These are phyloP conservation scores for Turritopsis rubra DNA, from an alignment of 30 jellyfish, hydroid and myxozoan species.

Conservation along the genomic window DNA sequence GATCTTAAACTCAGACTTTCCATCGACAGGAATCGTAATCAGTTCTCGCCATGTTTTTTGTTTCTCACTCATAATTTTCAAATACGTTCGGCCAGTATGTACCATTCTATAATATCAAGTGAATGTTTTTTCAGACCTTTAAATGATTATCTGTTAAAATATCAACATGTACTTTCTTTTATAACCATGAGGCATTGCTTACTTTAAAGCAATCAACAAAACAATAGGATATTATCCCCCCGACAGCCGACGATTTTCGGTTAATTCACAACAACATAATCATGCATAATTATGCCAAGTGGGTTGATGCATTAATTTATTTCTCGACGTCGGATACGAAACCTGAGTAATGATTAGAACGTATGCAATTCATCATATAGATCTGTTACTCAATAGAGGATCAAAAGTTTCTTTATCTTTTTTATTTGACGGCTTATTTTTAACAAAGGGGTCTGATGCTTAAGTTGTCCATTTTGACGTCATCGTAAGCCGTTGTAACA, in stretches of 20 bases:
- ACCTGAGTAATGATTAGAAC: not conserved
- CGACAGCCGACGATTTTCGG: not conserved
- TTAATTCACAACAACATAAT: not conserved
- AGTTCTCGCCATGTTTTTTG: not conserved
- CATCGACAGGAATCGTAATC: not conserved
- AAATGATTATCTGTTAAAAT: not conserved
- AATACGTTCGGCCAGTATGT: not conserved
- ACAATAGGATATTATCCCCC: not conserved
- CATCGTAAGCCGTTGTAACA: not conserved
- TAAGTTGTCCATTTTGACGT: not conserved
- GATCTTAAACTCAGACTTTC: not conserved
- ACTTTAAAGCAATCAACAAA: not conserved
- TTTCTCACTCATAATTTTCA: not conserved
- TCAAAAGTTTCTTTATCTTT: not conserved
- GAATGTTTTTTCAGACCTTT: not conserved
- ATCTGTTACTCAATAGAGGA: not conserved
- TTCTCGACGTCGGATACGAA: not conserved
- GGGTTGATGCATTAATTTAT: not conserved
- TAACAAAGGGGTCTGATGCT: not conserved
- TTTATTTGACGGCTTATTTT: no score
- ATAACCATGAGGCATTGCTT: not conserved
- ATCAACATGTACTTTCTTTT: not conserved
- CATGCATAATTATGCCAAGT: not conserved
- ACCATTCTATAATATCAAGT: not conserved
- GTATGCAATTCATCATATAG: not conserved